Conservation (phyloP, 2,797 vertebrate species). For the Strix occidentalis region DNA sequence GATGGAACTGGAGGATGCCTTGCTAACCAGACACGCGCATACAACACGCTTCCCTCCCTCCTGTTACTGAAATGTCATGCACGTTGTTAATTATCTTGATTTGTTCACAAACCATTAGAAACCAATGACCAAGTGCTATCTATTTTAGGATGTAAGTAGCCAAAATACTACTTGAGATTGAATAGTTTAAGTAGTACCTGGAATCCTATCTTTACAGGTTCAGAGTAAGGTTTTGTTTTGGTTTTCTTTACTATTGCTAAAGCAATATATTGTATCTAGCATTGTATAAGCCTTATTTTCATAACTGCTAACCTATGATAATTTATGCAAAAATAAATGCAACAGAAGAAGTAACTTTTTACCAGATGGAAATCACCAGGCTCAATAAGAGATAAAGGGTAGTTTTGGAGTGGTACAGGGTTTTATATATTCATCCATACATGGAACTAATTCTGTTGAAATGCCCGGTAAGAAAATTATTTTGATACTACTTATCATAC, state of each 20-base stretch:
- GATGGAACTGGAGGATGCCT: neutral
- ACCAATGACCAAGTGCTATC: too few species aligned
- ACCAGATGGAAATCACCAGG: neutral
- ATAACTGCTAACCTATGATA: neutral
- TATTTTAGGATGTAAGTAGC: neutral
- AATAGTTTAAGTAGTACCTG: neutral
- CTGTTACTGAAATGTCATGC: neutral
- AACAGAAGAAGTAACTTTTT: neutral
- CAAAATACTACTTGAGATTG: neutral
- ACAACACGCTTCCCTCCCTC: neutral
- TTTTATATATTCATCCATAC: neutral
- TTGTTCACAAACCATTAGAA: neutral
- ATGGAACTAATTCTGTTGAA: neutral
- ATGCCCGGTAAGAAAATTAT: neutral
- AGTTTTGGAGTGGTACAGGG: neutral
- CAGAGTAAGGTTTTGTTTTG: neutral
- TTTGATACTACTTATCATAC: neutral
- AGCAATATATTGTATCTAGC: neutral
- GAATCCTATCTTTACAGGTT: neutral
- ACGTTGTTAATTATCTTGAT: too few species aligned
- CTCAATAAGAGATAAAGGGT: neutral
- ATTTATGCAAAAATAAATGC: neutral
- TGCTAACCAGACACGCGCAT: fast-evolving
- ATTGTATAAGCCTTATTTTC: neutral
- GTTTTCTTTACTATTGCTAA: neutral